Percentiles rank a stretch among this genome's conserved stretches.
phyloP scores from a whole-genome alignment of 2,797 vertebrate species.

The Danio jaintianensis region DNA sequence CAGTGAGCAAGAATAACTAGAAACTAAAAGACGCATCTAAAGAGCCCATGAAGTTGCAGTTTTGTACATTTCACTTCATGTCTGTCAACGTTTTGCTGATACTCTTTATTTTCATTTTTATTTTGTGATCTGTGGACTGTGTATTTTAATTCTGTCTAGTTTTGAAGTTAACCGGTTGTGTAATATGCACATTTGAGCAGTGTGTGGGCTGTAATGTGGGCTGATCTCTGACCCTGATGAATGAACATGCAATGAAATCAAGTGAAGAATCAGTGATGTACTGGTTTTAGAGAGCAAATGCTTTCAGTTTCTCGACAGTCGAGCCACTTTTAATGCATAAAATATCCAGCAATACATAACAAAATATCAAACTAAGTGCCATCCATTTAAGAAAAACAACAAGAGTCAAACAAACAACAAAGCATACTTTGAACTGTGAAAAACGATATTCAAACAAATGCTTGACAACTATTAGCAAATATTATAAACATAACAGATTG shows the following conservation, averaged over 20 bases:
- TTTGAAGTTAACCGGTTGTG: constrained; percentile 12
- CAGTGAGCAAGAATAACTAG: not conserved
- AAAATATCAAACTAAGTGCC: not conserved
- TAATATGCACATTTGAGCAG: constrained; percentile 17
- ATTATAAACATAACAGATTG: no score
- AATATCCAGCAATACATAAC: not conserved
- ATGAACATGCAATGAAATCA: constrained; percentile 8
- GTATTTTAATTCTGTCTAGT: not conserved
- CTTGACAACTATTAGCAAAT: no score
- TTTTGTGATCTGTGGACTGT: not conserved
- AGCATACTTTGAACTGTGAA: no score
- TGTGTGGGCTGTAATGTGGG: constrained; percentile 11
- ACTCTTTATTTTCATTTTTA: no score
- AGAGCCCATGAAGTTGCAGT: constrained; percentile 2
- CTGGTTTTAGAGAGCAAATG: not conserved
- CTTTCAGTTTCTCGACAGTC: not conserved
- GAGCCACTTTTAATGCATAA: not conserved
- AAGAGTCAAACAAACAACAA: not conserved
- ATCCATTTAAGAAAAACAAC: not conserved
- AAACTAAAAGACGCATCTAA: not conserved
- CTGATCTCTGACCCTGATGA: constrained; percentile 18
- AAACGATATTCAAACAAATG: no score
- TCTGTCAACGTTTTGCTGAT: not conserved
- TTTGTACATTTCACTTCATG: not conserved
- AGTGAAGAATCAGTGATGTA: constrained; percentile 2